Evolutionary conservation across 2,113 vertebrate species (phyloP).

Genomic region (Taurulus bubalis): DNA sequence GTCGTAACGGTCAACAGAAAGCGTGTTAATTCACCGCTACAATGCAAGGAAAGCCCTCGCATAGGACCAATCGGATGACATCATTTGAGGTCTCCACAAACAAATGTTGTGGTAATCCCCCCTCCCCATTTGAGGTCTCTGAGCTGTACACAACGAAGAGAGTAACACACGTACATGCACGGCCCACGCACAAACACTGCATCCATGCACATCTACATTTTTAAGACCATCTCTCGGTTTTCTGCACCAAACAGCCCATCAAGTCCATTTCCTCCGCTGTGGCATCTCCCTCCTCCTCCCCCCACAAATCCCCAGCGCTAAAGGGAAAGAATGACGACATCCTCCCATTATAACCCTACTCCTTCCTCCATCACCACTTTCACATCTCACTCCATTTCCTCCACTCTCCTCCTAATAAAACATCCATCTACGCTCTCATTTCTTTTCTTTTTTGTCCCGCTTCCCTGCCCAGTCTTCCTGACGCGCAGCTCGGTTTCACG

Average conservation of each 20-base stretch:
- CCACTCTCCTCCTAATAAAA: constrained; percentile 56
- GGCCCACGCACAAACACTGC: constrained; percentile 33
- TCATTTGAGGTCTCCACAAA: constrained; percentile 55
- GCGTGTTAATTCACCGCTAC: constrained; percentile 28
- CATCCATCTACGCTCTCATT: constrained; percentile 21
- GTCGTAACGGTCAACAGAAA: constrained; percentile 34
- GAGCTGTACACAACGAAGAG: constrained; percentile 9
- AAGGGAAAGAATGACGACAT: constrained; percentile 69
- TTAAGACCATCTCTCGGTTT: constrained; percentile 44
- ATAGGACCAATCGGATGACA: constrained; percentile 54
- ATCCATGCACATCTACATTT: constrained; percentile 42
- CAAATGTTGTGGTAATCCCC: constrained; percentile 31
- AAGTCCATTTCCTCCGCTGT: constrained; percentile 66
- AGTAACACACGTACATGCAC: constrained; percentile 8
- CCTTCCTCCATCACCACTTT: constrained; percentile 39
- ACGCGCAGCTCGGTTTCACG: constrained; percentile 6
- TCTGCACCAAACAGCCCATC: constrained; percentile 69
- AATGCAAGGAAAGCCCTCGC: constrained; percentile 41
- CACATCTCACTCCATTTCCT: constrained; percentile 54
- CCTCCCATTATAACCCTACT: constrained; percentile 57
- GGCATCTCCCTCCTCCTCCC: constrained; percentile 32
- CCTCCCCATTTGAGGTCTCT: constrained; percentile 2
- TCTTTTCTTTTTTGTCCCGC: neutral
- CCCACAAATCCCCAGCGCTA: constrained; percentile 44
- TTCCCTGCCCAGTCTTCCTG: constrained; percentile 24